phyloP scores from a whole-genome alignment of 2,888 invertebrate genomes.

The Rhopalosiphum nymphaeae region DNA sequence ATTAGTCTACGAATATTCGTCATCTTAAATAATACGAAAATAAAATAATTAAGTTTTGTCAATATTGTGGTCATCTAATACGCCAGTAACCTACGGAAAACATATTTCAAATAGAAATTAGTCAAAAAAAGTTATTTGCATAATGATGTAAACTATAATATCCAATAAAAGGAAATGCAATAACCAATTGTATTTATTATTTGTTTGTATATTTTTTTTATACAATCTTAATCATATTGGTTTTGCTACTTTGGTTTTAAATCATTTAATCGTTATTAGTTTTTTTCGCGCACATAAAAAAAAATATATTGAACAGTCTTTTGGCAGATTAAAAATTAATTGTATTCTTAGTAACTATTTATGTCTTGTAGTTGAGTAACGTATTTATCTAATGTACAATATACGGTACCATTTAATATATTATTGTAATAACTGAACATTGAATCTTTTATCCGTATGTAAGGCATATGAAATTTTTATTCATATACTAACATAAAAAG shows the following conservation, averaged over 20 bases:
- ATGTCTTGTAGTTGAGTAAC: neutral
- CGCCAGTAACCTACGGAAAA: neutral
- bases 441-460: neutral
- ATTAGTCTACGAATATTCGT: neutral
- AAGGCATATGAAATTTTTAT: neutral
- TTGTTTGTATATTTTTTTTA: neutral
- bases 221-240: neutral
- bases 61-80: neutral
- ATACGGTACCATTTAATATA: neutral
- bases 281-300: neutral
- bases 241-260: neutral
- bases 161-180: neutral
- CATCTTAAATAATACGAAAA: neutral
- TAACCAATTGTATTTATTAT: neutral
- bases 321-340: neutral
- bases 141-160: too few species aligned
- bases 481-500: neutral
- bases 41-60: neutral
- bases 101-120: neutral
- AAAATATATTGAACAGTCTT: neutral
- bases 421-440: neutral
- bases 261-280: neutral
- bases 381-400: neutral
- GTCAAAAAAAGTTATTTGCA: neutral
- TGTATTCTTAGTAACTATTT: neutral